phyloP scores from a whole-genome alignment of 2,888 invertebrate species.

The Brenthis hecate region DNA sequence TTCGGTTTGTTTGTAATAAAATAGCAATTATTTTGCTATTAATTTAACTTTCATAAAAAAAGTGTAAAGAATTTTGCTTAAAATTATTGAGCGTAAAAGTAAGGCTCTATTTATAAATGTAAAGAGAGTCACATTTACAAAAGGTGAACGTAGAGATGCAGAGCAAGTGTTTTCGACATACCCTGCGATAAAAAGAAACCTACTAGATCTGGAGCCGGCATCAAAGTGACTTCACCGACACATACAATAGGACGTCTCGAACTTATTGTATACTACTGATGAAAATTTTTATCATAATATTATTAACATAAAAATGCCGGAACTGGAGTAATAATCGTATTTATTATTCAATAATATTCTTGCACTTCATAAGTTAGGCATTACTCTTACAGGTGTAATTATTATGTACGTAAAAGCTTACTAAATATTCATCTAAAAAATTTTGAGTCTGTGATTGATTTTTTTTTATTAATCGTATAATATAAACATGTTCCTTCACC shows the following conservation, averaged over 20 bases:
- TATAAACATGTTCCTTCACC: too few species aligned
- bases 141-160: constrained; percentile 45
- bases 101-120: constrained; percentile 9
- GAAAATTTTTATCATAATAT: not conserved
- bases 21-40: too few species aligned
- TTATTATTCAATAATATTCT: too few species aligned
- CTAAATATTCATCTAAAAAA: too few species aligned
- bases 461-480: too few species aligned
- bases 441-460: too few species aligned
- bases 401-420: too few species aligned
- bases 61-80: not conserved
- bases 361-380: too few species aligned
- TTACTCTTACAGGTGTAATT: too few species aligned
- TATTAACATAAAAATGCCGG: too few species aligned
- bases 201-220: constrained; percentile 55
- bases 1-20: not conserved
- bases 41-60: not conserved
- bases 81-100: constrained; percentile 5
- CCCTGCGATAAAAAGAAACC: constrained; percentile 68
- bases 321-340: too few species aligned
- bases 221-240: constrained; percentile 55
- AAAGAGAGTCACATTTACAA: constrained; percentile 49
- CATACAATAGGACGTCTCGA: not conserved
- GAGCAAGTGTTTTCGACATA: constrained; percentile 54
- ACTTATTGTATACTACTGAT: not conserved